Evolutionary conservation across 2,888 invertebrate species (phyloP), one percentile per base, ranked within the genome.

Genomic region (Ectropis crepuscularia): DNA sequence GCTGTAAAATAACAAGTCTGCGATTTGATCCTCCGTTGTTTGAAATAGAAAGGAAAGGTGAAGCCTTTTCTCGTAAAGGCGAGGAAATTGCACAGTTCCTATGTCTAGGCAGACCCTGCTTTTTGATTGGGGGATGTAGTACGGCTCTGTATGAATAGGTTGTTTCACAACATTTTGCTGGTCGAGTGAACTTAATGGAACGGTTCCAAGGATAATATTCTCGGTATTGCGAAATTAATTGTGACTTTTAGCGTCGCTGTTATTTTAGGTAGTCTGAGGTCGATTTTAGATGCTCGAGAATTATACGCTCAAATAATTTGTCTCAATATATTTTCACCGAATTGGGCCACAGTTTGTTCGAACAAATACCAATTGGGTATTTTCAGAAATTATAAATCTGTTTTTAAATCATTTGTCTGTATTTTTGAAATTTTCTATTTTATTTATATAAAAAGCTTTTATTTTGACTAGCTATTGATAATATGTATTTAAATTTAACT

Each of bases 1-100:
- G 42, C 57, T 46, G 60, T 54, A 46, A 60, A 63, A 63, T 65
- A 61, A 67, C 58, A 65, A 61, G 53, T 51, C 58, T 55, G 61
- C 58, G 65, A 65, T 65, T 65, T 54, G 66, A 67, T 67, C 66
- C 63, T 37, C 49, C 37, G 42, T 53, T 60, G 53, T 57, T 65
- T 65, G 57, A 61, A 45, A 60, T 53, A 53, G 54, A 58, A 59
- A 57, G 57, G 70, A 72, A 70, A 70, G 65, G 61, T 65, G 67
- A 70, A 65, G 68, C 68, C 57, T 41, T 59, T 62, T 61, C 62
- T 65, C 70, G 64, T 66, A 69, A 72, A 72, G 62, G 62, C 61
- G 54, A 72, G 70, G 72, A 72, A 70, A 72, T 72, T 72, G 70
- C 68, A 55, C 66, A 67, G 72, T 68, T 72, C 67, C 68, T 67